These are phyloP conservation scores for Syndactyla subalaris DNA, from an alignment of 2,797 vertebrate species.

Conservation along the genomic window DNA sequence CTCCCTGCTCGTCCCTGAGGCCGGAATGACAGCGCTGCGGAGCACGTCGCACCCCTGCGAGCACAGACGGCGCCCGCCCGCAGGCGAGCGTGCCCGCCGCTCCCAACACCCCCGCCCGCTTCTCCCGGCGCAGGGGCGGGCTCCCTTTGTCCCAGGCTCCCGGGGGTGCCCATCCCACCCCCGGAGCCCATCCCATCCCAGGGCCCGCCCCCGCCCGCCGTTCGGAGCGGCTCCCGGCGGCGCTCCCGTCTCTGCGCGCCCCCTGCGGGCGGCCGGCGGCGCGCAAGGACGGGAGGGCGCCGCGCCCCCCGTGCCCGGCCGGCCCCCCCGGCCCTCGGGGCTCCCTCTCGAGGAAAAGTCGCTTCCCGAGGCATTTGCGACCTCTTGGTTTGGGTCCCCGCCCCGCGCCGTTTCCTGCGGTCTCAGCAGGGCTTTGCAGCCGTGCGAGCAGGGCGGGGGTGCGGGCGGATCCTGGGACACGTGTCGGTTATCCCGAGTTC, in stretches of 20 bases:
- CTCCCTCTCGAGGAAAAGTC: neutral
- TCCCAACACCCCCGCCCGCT: fast-evolving
- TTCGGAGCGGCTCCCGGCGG: no score
- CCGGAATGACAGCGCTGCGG: neutral
- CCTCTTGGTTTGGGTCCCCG: no score
- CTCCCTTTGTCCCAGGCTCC: neutral
- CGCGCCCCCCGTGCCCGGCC: no score
- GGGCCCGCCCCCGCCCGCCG: no score
- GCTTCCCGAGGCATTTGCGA: neutral
- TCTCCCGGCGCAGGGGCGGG: neutral
- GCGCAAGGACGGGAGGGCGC: neutral
- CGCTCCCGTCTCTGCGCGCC: neutral
- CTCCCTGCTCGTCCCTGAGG: neutral
- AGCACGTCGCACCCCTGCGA: fast-evolving
- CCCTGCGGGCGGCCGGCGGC: neutral
- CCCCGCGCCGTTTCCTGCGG: neutral
- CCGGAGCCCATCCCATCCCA: no score
- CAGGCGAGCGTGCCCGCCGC: fast-evolving
- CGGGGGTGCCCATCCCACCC: no score
- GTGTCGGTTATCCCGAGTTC: fast-evolving
- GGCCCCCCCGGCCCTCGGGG: neutral
- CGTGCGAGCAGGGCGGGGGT: neutral
- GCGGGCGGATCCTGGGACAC: fast-evolving
- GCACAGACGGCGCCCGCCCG: fast-evolving
- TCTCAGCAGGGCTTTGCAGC: neutral